Conservation (phyloP, 1,140 invertebrate genomes). For the Sitobion miscanthi region DNA sequence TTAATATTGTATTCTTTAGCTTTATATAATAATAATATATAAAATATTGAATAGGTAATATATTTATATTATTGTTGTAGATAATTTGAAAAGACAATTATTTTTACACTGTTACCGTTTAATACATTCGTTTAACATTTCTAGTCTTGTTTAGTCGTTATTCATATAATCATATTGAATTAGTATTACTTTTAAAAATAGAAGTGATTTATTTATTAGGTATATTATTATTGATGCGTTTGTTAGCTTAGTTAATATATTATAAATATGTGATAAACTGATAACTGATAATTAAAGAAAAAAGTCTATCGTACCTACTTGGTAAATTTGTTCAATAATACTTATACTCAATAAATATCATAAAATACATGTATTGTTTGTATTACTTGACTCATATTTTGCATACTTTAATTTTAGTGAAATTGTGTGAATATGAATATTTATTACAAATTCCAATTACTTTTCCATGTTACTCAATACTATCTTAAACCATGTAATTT, state of each 20-base stretch:
- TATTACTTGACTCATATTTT: not conserved
- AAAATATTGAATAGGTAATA: conserved; percentile 8
- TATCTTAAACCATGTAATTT: not conserved
- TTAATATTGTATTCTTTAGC: conserved; percentile 35
- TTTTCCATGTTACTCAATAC: not conserved
- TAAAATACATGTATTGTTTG: not conserved
- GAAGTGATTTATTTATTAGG: conserved; percentile 31
- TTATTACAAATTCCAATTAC: conserved; percentile 43
- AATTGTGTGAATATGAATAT: not conserved
- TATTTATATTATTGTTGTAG: not conserved
- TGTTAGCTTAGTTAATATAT: not conserved
- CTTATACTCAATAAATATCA: not conserved
- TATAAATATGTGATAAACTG: conserved; percentile 4
- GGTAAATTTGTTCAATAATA: conserved; percentile 15
- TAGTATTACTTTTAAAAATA: not conserved
- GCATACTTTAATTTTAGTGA: not conserved
- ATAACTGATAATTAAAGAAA: not conserved
- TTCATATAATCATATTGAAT: not conserved
- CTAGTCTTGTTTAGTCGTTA: conserved; percentile 43
- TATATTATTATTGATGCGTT: not conserved
- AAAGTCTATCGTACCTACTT: not conserved
- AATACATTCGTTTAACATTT: not conserved
- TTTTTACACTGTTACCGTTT: conserved; percentile 42
- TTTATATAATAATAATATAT: not conserved
- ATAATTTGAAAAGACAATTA: conserved; percentile 43